Evolutionary conservation across 2,888 invertebrate species (phyloP), one percentile per base, ranked within the genome.

Genomic region (Idaea aversata): DNA sequence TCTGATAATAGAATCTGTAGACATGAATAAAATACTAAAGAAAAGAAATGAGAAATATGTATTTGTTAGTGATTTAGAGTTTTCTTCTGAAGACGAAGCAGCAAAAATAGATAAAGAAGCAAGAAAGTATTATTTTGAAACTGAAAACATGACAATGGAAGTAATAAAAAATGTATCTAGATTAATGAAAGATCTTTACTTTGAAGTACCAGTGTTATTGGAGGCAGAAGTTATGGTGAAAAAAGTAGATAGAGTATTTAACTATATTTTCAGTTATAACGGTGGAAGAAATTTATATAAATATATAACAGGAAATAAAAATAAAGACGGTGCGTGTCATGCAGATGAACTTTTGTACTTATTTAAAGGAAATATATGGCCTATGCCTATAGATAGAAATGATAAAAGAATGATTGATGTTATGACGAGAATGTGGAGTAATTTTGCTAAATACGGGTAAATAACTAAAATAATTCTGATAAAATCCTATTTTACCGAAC

Each of bases 361-460:
- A 61, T 92, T 91, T 57, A 79, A 85, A 47, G 81, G 81, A 3
- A 75, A 75, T 34, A 59, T 90, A 7, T 83, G 86, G 78, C 87
- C 89, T 0, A 86, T 87, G 34, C 67, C 74, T n/a, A 79, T 87
- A 7, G 83, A 67, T 61, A 65, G 77, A 47, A 71, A 77, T 57
- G 92, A 92, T 73, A 71, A 70, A 34, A 72, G 72, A 67, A 75
- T 89, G 35, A 87, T 92, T 35, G 77, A 88, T 15, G 76, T 75
- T 70, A 83, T 92, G 76, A 89, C 91, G 2, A 80, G 77, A 61
- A 73, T 91, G 76, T 92, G 92, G 92, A 88, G 86, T 0, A 86
- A 92, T 71, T 92, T 92, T 69, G 92, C 91, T 4, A 91, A 91
- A 81, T 85, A 85, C 70, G 87, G 90, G 92, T 92, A 75, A 15